Evolutionary conservation across 1,140 invertebrate species (phyloP).

Genomic region (Saccostrea glomerata): DNA sequence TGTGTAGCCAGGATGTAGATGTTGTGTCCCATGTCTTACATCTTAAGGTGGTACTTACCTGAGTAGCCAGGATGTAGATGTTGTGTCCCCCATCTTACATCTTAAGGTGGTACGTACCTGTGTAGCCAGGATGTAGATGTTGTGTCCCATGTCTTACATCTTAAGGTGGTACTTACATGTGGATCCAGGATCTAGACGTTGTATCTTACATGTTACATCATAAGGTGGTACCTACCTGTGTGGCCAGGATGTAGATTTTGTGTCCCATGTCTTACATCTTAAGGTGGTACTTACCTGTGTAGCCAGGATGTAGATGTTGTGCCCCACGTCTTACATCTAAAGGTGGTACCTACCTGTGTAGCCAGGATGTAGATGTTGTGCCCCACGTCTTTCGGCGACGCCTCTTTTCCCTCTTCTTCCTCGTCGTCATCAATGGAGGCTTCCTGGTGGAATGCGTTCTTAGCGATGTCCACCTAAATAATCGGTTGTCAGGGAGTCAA

Average conservation of each 20-base stretch:
- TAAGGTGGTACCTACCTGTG: slow-evolving; percentile 81
- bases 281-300: not conserved
- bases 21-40: not conserved
- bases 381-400: slow-evolving; percentile 86
- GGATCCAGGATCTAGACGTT: not conserved
- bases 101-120: slow-evolving; percentile 72
- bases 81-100: slow-evolving; percentile 93
- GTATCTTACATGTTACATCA: not conserved
- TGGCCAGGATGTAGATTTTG: slow-evolving; percentile 85
- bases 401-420: slow-evolving; percentile 78
- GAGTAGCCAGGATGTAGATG: slow-evolving; percentile 98
- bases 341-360: slow-evolving; percentile 83
- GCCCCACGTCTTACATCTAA: slow-evolving; percentile 71
- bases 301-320: not conserved
- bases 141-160: not conserved
- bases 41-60: slow-evolving; percentile 62
- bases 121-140: not conserved
- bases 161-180: not conserved
- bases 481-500: not conserved
- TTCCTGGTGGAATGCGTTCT: slow-evolving; percentile 95
- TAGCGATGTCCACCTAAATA: slow-evolving; percentile 91
- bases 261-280: not conserved
- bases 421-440: slow-evolving; percentile 85
- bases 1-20: slow-evolving; percentile 78
- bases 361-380: slow-evolving; percentile 99